phyloP scores from a whole-genome alignment of 1,140 invertebrate species.

The Cataglyphis hispanica region DNA sequence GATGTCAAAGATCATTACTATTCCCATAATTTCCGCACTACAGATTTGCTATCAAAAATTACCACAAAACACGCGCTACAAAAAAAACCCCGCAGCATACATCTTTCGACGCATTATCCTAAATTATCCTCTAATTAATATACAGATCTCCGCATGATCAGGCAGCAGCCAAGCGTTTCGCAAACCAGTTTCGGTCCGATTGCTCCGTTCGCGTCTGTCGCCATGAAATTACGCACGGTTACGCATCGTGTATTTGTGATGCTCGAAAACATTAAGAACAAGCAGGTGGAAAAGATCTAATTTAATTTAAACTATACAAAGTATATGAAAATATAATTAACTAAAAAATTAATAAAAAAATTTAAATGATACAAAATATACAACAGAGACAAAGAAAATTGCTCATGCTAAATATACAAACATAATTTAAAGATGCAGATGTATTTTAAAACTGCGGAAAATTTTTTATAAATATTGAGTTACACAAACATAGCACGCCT shows the following conservation, averaged over 20 bases:
- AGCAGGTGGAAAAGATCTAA: neutral
- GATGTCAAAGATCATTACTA: conserved; percentile 33
- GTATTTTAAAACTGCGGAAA: neutral
- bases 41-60: conserved; percentile 46
- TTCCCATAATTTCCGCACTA: conserved; percentile 36
- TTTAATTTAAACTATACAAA: neutral
- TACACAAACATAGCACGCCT: neutral
- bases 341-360: neutral
- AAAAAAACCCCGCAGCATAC: conserved; percentile 3
- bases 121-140: conserved; percentile 56
- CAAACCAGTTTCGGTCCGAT: conserved; percentile 53
- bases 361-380: neutral
- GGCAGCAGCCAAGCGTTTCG: neutral
- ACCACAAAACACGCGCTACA: conserved; percentile 18
- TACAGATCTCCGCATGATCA: neutral
- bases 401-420: neutral
- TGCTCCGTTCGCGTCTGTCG: conserved; percentile 5
- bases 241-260: neutral
- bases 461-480: neutral
- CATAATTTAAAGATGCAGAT: neutral
- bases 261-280: neutral
- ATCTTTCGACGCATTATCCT: conserved; percentile 43
- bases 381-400: neutral
- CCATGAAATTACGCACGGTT: conserved; percentile 30
- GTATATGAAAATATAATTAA: neutral